Percentiles rank a stretch among this genome's conserved stretches.
Conservation (phyloP, 2,797 vertebrate species). For the Heteromormyrus szaboi region DNA sequence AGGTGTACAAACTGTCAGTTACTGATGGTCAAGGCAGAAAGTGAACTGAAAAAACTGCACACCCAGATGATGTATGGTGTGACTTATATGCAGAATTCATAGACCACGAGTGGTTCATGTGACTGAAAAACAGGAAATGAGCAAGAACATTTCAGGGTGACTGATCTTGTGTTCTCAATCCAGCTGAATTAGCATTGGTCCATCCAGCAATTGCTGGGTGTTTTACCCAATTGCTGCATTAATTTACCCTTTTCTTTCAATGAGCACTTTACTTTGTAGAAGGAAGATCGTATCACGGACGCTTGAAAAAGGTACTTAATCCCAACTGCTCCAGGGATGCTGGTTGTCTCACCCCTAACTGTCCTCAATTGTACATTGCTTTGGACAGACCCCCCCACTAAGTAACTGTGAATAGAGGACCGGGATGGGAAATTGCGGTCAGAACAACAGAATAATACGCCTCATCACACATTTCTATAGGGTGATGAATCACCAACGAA, state of each 20-base stretch:
- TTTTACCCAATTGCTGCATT: neutral
- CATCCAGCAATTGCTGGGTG: neutral
- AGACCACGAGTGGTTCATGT: slow-evolving; percentile 5
- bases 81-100: neutral
- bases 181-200: neutral
- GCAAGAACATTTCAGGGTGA: neutral
- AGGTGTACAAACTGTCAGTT: neutral
- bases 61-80: neutral
- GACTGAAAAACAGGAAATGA: slow-evolving; percentile 12
- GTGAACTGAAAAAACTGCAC: neutral
- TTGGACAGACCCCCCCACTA: neutral
- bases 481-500: neutral
- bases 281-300: neutral
- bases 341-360: neutral
- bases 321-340: neutral
- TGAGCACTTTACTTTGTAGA: neutral
- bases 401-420: neutral
- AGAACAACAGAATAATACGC: neutral
- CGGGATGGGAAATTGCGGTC: neutral
- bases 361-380: neutral
- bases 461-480: neutral
- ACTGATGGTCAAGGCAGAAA: neutral
- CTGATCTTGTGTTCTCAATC: neutral
- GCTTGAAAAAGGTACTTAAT: neutral
- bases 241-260: neutral